Conservation (phyloP, 53 echinoderm and acorn worm species). For the Henricia sp. region DNA sequence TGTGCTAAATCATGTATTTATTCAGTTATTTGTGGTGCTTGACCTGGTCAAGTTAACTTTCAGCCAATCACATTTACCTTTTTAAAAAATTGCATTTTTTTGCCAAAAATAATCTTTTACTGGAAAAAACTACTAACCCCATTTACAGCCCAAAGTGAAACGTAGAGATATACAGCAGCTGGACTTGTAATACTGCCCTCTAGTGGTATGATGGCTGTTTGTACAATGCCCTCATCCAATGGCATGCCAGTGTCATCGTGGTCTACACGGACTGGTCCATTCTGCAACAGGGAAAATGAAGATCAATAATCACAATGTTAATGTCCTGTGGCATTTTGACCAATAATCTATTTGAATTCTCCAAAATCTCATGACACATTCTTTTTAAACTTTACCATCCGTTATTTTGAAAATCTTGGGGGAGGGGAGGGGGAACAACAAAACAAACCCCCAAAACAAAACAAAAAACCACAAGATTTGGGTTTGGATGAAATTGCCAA, state of each 20-base stretch:
- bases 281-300: neutral
- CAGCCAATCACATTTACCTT: too few relatives aligned
- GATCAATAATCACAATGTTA: neutral
- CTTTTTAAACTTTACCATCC: neutral
- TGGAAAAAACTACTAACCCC: slow-evolving; percentile 4
- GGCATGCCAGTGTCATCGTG: slow-evolving; percentile 35
- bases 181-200: slow-evolving; percentile 10
- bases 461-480: neutral
- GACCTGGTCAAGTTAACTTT: neutral
- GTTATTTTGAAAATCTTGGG: neutral
- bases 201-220: slow-evolving; percentile 33
- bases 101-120: neutral
- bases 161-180: slow-evolving; percentile 8
- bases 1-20: neutral
- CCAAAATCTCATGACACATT: neutral
- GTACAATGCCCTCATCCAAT: slow-evolving; percentile 44
- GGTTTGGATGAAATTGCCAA: too few relatives aligned
- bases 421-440: neutral
- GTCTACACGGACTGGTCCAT: slow-evolving; percentile 31
- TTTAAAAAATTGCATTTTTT: too few relatives aligned
- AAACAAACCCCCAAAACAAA: neutral
- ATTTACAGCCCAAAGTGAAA: slow-evolving; percentile 62
- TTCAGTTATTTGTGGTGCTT: neutral
- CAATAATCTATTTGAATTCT: neutral
- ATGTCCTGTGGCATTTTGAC: neutral